Conservation (phyloP, 92 coral and sea anemone genomes). For the Parazoanthus darwini region DNA sequence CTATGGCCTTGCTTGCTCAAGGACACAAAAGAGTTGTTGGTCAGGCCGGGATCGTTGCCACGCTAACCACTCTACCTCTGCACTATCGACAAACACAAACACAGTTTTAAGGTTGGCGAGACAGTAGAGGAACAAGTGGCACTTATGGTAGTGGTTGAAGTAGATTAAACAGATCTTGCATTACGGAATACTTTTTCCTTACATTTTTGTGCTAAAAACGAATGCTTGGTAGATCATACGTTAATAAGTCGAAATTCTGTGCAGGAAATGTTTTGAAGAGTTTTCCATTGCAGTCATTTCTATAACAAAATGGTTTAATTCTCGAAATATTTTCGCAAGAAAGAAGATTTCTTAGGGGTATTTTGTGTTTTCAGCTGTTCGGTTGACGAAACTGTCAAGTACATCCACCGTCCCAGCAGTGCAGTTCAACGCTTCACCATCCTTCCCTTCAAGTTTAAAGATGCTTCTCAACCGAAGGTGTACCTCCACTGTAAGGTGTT, state of each 20-base stretch:
- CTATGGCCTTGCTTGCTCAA: neutral
- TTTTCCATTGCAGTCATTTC: neutral
- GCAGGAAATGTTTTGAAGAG: neutral
- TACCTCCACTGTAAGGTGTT: constrained; percentile 82
- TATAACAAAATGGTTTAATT: neutral
- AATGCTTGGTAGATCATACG: no score
- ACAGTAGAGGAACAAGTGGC: neutral
- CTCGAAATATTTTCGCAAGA: neutral
- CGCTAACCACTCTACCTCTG: neutral
- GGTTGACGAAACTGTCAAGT: constrained; percentile 61
- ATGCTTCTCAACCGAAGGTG: constrained; percentile 48
- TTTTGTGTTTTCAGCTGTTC: constrained; percentile 52
- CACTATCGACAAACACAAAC: neutral
- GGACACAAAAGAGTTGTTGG: neutral
- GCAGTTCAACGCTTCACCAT: constrained; percentile 71
- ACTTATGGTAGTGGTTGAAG: neutral
- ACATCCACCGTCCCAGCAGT: constrained; percentile 49
- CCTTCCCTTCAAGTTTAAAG: constrained; percentile 65
- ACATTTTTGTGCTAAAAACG: neutral
- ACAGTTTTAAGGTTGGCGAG: neutral
- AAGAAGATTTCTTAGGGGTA: no score
- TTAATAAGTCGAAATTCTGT: neutral
- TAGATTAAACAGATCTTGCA: neutral
- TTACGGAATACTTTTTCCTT: neutral
- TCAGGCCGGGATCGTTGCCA: neutral